Conservation (phyloP, 2,888 invertebrate species). For the Tryphoninae sp. region DNA sequence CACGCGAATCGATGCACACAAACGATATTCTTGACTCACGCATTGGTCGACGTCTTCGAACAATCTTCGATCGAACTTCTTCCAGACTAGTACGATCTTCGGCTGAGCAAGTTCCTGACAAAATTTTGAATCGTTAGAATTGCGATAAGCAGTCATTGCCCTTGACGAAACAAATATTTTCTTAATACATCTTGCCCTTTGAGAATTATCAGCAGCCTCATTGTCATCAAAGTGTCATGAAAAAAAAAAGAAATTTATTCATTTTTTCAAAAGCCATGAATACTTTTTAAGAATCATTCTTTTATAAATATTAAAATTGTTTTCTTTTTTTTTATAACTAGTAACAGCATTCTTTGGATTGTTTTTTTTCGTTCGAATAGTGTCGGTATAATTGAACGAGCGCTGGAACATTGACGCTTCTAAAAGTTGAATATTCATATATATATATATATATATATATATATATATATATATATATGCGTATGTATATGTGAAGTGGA, state of each 20-base stretch:
- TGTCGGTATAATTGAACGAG: neutral
- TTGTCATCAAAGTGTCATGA: neutral
- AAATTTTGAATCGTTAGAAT: too few species aligned
- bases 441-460: neutral
- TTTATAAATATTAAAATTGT: too few species aligned
- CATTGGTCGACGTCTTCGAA: slow-evolving; percentile 41
- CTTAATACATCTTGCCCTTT: neutral
- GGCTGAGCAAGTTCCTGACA: neutral
- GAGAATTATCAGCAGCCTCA: neutral
- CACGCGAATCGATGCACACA: slow-evolving; percentile 39
- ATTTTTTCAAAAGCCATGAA: too few species aligned
- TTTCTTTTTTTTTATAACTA: too few species aligned
- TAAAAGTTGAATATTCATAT: slow-evolving; percentile 10
- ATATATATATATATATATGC: neutral
- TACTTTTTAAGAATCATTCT: too few species aligned
- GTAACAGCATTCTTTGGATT: too few species aligned
- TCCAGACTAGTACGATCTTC: neutral
- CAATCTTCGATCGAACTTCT: slow-evolving; percentile 22
- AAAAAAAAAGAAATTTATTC: too few species aligned
- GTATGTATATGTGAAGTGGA: slow-evolving; percentile 57
- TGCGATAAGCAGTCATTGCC: too few species aligned
- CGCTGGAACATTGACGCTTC: slow-evolving; percentile 25
- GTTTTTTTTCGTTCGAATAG: neutral
- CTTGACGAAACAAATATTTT: neutral
- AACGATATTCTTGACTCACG: slow-evolving; percentile 20